Evolutionary conservation across 2,888 invertebrate species (phyloP).

Genomic region (Mylabris sibirica): DNA sequence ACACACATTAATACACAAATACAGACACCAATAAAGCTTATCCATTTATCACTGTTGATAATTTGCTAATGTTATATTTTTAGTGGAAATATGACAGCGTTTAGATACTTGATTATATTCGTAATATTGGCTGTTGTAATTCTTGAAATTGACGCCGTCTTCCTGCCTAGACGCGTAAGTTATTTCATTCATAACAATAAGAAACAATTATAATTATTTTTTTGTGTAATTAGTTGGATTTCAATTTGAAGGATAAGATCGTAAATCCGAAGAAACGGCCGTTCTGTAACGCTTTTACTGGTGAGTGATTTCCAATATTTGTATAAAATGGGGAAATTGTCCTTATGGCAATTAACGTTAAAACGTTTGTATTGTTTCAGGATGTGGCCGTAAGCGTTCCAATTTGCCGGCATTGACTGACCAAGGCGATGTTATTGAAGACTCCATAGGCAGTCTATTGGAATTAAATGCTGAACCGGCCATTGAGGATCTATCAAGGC

Average conservation of each 20-base stretch:
- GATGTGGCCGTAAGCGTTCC: constrained; percentile 78
- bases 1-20: constrained; percentile 11
- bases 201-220: background rate
- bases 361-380: constrained; percentile 56
- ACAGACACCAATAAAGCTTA: constrained; percentile 47
- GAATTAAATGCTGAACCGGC: constrained; percentile 75
- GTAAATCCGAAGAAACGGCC: constrained; percentile 76
- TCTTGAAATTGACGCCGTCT: constrained; percentile 44
- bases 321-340: constrained; percentile 9
- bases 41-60: constrained; percentile 55
- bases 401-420: constrained; percentile 57
- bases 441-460: constrained; percentile 70
- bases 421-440: constrained; percentile 66
- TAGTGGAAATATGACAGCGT: constrained; percentile 47
- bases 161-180: constrained; percentile 54
- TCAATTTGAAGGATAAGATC: constrained; percentile 47
- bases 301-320: constrained; percentile 62
- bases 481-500: constrained; percentile 77
- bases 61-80: constrained; percentile 33
- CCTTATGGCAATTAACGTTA: no score
- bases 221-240: constrained; percentile 13
- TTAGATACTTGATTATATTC: constrained; percentile 43
- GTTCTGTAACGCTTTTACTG: constrained; percentile 89
- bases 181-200: background rate
- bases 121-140: constrained; percentile 40